phyloP scores from a whole-genome alignment of 2,113 vertebrate genomes.

The Struthidea cinerea region DNA sequence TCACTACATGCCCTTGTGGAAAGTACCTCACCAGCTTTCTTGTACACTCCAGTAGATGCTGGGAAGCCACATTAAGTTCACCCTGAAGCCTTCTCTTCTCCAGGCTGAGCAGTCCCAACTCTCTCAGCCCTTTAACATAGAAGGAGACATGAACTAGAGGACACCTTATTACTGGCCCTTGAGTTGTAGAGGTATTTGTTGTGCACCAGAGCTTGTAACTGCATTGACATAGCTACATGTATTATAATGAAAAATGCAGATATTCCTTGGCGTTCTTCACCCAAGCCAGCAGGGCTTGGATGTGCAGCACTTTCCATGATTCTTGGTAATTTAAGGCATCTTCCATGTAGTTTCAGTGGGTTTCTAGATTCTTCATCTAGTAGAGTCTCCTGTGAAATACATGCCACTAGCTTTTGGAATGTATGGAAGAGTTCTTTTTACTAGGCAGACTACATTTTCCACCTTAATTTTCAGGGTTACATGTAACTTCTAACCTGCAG shows the following conservation, averaged over 20 bases:
- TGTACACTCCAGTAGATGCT: background rate
- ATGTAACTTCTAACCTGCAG: background rate
- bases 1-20: background rate
- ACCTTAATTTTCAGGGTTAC: background rate
- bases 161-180: background rate
- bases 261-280: slow-evolving; percentile 73
- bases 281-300: slow-evolving; percentile 77
- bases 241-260: slow-evolving; percentile 71
- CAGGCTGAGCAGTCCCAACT: background rate
- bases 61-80: background rate
- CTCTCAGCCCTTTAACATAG: background rate
- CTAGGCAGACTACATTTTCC: background rate
- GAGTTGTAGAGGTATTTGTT: background rate
- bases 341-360: slow-evolving; percentile 83
- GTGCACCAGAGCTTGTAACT: background rate
- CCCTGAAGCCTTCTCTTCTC: background rate
- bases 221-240: background rate
- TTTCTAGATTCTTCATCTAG: slow-evolving; percentile 71
- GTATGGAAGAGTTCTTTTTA: slow-evolving; percentile 66
- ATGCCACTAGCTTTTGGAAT: slow-evolving; percentile 77
- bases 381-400: slow-evolving; percentile 63
- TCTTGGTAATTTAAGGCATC: slow-evolving; percentile 79
- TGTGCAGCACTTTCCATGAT: slow-evolving; percentile 74
- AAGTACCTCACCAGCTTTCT: background rate
- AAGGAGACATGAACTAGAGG: background rate